Percentiles rank a stretch among this genome's conserved stretches.
Conservation (phyloP, 2,888 invertebrate genomes). For the Panopea generosa region DNA sequence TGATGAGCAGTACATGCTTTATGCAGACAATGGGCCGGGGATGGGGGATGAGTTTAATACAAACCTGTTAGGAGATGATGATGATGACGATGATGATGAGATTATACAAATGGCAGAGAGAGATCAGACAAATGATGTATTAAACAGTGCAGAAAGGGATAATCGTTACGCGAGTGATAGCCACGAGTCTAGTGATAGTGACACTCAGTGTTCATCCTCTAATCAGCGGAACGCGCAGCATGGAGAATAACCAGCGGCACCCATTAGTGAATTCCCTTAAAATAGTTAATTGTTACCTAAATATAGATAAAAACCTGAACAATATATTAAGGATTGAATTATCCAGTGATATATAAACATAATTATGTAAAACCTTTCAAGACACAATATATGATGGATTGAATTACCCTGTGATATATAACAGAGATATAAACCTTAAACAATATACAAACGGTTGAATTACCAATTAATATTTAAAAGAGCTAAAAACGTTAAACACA, state of each 20-base stretch:
- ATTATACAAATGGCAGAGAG: constrained; percentile 72
- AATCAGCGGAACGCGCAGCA: neutral
- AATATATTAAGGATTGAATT: too few relatives aligned
- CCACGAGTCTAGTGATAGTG: constrained; percentile 56
- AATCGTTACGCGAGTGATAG: constrained; percentile 68
- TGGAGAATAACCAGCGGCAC: constrained; percentile 7
- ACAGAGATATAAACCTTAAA: too few relatives aligned
- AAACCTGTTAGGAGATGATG: constrained; percentile 70
- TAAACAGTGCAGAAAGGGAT: constrained; percentile 47
- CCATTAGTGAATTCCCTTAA: too few relatives aligned
- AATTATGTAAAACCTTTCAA: too few relatives aligned
- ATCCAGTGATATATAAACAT: too few relatives aligned
- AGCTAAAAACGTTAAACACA: too few relatives aligned
- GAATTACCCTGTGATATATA: too few relatives aligned
- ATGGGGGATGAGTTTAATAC: constrained; percentile 77
- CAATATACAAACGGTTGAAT: too few relatives aligned
- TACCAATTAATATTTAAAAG: too few relatives aligned
- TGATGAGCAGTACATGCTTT: constrained; percentile 79
- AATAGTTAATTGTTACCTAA: too few relatives aligned
- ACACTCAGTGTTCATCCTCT: constrained; percentile 3
- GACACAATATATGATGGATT: too few relatives aligned
- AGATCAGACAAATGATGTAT: constrained; percentile 64
- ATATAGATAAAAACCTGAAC: too few relatives aligned
- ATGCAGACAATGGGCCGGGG: constrained; percentile 69
- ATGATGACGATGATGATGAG: constrained; percentile 77